Evolutionary conservation across 2,113 vertebrate genomes (phyloP).

Genomic region (Mellivora capensis): DNA sequence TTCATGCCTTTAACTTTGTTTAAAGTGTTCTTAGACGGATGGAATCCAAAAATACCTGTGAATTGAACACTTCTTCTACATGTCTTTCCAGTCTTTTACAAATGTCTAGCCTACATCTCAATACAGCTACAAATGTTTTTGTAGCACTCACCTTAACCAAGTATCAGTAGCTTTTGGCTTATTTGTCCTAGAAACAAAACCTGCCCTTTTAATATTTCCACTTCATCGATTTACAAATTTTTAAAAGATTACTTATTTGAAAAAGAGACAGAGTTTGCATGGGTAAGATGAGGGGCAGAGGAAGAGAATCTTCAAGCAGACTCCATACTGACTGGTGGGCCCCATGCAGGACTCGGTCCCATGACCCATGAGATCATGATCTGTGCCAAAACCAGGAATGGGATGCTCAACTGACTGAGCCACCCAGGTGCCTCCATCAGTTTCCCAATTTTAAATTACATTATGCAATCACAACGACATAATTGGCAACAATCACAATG

Average conservation of each 20-base stretch:
- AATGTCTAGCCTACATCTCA: neutral
- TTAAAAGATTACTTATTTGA: neutral
- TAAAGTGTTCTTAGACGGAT: neutral
- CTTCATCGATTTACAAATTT: neutral
- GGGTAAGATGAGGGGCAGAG: neutral
- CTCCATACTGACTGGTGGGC: neutral
- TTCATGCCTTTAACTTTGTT: neutral
- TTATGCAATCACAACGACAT: neutral
- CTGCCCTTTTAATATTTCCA: neutral
- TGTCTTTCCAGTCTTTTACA: neutral
- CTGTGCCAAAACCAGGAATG: neutral
- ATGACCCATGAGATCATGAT: neutral
- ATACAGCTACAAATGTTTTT: neutral
- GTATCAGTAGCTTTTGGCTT: neutral
- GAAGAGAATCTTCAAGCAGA: neutral
- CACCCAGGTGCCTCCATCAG: neutral
- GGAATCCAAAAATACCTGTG: neutral
- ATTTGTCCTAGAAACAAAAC: neutral
- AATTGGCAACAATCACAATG: neutral
- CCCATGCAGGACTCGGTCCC: neutral
- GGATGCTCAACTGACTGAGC: neutral
- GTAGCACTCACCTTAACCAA: neutral
- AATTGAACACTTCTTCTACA: neutral
- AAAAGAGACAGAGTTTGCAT: neutral
- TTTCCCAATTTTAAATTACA: neutral